A percentile compares a stretch with the other conserved stretches of the same genome.
phyloP scores from a whole-genome alignment of 2,113 vertebrate species.

The Heterotilapia buettikoferi region DNA sequence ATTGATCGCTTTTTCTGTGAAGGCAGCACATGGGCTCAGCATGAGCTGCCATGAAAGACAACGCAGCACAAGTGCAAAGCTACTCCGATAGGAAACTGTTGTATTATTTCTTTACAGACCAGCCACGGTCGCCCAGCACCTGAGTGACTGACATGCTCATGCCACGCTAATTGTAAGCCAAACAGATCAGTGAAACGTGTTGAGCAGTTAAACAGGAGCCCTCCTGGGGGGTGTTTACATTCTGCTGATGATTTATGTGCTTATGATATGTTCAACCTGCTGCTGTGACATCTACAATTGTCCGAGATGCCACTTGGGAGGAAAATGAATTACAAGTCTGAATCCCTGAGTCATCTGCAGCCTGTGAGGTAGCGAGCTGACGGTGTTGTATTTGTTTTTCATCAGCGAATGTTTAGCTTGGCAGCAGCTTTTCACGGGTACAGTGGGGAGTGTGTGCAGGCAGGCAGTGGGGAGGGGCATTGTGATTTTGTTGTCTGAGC shows the following conservation, averaged over 20 bases:
- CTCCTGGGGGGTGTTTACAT: background rate
- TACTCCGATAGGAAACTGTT: background rate
- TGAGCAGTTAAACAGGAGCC: conserved; percentile 29
- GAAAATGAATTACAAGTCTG: background rate
- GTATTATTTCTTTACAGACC: background rate
- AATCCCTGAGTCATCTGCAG: conserved; percentile 13
- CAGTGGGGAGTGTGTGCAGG: background rate
- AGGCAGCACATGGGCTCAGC: background rate
- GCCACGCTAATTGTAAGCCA: conserved; percentile 30
- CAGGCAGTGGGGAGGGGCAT: background rate
- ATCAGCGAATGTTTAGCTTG: conserved; percentile 52
- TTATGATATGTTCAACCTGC: background rate
- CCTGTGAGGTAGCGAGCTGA: conserved; percentile 18
- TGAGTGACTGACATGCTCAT: conserved; percentile 18
- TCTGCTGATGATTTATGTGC: background rate
- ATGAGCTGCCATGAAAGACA: conserved; percentile 31
- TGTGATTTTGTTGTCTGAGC: background rate
- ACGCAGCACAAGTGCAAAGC: background rate
- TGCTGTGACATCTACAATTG: conserved; percentile 5
- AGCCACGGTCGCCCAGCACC: background rate
- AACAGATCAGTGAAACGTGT: conserved; percentile 45
- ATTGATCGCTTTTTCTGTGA: conserved; percentile 49
- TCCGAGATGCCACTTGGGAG: background rate
- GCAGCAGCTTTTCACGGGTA: background rate
- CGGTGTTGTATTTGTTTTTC: conserved; percentile 47